Evolutionary conservation across 2,888 invertebrate genomes (phyloP).

Genomic region (Scaptomyza cyrtandrae): DNA sequence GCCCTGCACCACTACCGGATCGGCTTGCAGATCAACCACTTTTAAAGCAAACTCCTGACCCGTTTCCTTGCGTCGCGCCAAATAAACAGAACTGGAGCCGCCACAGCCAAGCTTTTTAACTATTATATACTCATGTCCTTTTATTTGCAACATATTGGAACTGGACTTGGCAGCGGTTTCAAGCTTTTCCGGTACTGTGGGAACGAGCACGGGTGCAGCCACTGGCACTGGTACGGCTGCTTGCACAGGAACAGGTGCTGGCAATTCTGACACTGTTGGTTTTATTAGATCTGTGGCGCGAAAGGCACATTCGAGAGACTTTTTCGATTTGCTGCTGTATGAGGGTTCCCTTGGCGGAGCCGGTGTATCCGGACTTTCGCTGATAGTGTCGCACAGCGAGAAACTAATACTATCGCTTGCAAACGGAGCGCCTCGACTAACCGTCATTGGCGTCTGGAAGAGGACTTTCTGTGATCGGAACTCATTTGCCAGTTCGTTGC

Average conservation of each 20-base stretch:
- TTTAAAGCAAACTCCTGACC: constrained; percentile 82
- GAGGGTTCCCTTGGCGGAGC: constrained; percentile 35
- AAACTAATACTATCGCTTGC: constrained; percentile 80
- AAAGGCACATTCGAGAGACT: constrained; percentile 72
- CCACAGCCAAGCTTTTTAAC: constrained; percentile 92
- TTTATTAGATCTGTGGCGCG: constrained; percentile 39
- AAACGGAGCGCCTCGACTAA: constrained; percentile 74
- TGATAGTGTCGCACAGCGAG: constrained; percentile 82
- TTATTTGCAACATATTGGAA: constrained; percentile 86
- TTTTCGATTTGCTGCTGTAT: constrained; percentile 65
- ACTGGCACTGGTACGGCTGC: not conserved
- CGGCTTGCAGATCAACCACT: constrained; percentile 91
- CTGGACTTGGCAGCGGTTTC: constrained; percentile 25
- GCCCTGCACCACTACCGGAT: constrained; percentile 89
- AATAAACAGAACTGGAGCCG: constrained; percentile 94
- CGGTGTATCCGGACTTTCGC: constrained; percentile 71
- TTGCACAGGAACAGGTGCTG: not conserved
- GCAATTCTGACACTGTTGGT: not conserved
- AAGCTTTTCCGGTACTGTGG: constrained; percentile 12
- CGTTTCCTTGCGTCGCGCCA: constrained; percentile 76
- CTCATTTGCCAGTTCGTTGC: constrained; percentile 73
- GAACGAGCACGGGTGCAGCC: not conserved
- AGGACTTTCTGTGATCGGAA: constrained; percentile 83
- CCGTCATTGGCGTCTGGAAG: constrained; percentile 84
- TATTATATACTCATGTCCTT: constrained; percentile 89